Evolutionary conservation across 2,113 vertebrate genomes (phyloP).

Genomic region (Upupa epops): DNA sequence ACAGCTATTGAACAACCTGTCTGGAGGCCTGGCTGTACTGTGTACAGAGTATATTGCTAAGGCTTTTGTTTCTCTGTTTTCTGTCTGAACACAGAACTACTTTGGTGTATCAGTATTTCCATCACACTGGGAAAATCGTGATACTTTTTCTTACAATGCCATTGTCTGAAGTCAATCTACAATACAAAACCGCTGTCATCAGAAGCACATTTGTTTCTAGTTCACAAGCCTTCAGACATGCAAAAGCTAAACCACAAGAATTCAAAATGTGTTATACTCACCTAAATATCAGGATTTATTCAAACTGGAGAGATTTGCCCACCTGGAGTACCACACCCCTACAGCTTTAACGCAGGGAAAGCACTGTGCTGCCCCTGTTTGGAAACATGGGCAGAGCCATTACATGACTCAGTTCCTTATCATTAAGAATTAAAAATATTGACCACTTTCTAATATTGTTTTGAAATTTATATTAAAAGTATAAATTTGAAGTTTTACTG

Average conservation of each 20-base stretch:
- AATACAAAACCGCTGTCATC: background rate
- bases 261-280: background rate
- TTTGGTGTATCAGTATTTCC: background rate
- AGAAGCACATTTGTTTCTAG: background rate
- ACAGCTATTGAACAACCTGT: background rate
- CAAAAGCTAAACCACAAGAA: background rate
- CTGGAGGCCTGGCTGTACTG: background rate
- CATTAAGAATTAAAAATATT: background rate
- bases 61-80: background rate
- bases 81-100: background rate
- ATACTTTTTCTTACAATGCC: background rate
- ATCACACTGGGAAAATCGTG: background rate
- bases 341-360: background rate
- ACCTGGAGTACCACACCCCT: background rate
- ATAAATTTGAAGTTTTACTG: background rate
- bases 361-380: background rate
- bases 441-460: background rate
- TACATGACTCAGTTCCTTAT: background rate
- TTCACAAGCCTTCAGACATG: background rate
- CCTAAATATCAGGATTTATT: background rate
- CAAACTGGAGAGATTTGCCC: background rate
- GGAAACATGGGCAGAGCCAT: background rate
- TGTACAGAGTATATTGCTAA: fast-evolving
- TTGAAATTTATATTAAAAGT: background rate
- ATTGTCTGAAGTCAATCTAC: background rate